A percentile compares a stretch with the other conserved stretches of the same genome.
phyloP scores from a whole-genome alignment of 2,113 vertebrate genomes.

The Eulemur rufifrons region DNA sequence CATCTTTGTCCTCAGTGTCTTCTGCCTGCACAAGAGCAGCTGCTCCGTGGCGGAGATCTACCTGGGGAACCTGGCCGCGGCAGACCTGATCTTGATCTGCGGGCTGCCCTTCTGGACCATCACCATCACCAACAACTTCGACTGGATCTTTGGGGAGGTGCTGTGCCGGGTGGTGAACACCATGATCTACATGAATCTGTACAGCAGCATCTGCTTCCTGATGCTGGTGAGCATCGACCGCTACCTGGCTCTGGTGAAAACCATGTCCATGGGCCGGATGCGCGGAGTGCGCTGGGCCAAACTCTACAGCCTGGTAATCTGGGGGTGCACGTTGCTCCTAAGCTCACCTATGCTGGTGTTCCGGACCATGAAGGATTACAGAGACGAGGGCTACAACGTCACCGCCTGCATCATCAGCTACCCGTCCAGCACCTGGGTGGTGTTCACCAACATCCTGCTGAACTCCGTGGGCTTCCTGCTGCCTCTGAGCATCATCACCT shows the following conservation, averaged over 20 bases:
- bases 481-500: constrained; percentile 88
- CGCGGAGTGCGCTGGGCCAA: constrained; percentile 89
- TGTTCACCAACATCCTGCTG: constrained; percentile 86
- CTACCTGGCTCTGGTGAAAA: constrained; percentile 93
- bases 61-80: constrained; percentile 91
- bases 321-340: constrained; percentile 88
- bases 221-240: constrained; percentile 94
- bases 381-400: constrained; percentile 61
- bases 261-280: constrained; percentile 92
- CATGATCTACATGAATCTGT: constrained; percentile 88
- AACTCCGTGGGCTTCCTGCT: constrained; percentile 90
- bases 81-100: constrained; percentile 90
- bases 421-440: constrained; percentile 71
- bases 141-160: constrained; percentile 92
- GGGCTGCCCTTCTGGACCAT: constrained; percentile 96
- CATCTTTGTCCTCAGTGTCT: constrained; percentile 90
- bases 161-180: constrained; percentile 91
- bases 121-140: constrained; percentile 85
- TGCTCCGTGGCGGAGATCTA: constrained; percentile 96
- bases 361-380: constrained; percentile 49
- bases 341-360: constrained; percentile 87
- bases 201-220: constrained; percentile 93
- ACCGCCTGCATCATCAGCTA: constrained; percentile 87
- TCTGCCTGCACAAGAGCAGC: constrained; percentile 91
- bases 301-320: constrained; percentile 89